These are phyloP conservation scores for Ciconia maguari DNA, from an alignment of 2,113 vertebrate genomes.

Conservation along the genomic window DNA sequence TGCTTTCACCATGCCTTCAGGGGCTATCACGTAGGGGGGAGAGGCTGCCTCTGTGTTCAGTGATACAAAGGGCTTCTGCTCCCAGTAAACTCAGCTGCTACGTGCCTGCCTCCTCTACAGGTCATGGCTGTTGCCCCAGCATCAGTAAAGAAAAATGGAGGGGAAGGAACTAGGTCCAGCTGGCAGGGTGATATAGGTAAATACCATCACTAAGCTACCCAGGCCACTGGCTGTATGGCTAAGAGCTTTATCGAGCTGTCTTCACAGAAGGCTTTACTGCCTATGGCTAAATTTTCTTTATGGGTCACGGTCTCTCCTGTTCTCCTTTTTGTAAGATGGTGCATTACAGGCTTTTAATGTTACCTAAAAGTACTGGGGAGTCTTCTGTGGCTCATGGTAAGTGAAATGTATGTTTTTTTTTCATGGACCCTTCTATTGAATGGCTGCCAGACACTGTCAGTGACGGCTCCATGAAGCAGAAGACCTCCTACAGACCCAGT, in stretches of 20 bases:
- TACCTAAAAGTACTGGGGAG: neutral
- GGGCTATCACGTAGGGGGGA: fast-evolving
- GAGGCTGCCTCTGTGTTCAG: neutral
- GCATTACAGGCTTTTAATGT: neutral
- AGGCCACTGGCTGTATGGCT: neutral
- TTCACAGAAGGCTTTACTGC: neutral
- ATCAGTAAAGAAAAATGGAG: neutral
- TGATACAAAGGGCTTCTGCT: neutral
- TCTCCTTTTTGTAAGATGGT: neutral
- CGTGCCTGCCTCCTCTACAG: fast-evolving
- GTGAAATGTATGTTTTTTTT: neutral
- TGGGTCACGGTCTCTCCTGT: neutral
- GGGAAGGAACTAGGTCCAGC: neutral
- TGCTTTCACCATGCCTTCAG: neutral
- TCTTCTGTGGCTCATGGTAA: neutral
- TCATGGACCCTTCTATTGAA: fast-evolving
- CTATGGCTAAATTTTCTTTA: neutral
- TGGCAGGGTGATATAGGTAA: neutral
- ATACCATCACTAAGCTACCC: no score
- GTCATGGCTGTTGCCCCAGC: neutral
- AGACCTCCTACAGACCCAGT: neutral
- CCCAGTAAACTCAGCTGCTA: neutral
- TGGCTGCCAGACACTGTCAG: neutral
- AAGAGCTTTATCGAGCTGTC: neutral
- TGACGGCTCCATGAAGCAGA: neutral